Evolutionary conservation across 2,797 vertebrate species (phyloP).

Genomic region (Xenops minutus): DNA sequence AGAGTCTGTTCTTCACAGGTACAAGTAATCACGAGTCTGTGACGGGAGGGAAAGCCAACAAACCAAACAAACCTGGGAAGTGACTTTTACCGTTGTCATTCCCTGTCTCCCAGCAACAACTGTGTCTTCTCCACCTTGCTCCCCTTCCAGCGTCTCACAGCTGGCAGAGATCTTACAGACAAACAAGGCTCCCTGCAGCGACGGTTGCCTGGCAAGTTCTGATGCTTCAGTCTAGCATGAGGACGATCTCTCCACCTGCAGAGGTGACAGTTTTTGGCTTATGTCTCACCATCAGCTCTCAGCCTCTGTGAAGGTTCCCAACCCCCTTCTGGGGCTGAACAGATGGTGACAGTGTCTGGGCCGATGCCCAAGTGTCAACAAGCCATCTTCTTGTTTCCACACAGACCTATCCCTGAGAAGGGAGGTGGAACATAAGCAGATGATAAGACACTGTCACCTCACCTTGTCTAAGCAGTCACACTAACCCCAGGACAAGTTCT

Average conservation of each 20-base stretch:
- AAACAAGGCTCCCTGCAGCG: slow-evolving; percentile 4
- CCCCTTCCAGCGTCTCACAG: slow-evolving; percentile 15
- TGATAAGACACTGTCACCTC: not conserved
- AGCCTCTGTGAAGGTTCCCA: not conserved
- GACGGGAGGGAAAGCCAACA: not conserved
- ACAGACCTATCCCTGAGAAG: not conserved
- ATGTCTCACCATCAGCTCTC: not conserved
- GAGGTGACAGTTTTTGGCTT: not conserved
- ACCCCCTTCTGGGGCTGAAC: not conserved
- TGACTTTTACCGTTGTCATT: not conserved
- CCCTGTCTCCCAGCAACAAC: slow-evolving; percentile 52
- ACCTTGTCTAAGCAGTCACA: not conserved
- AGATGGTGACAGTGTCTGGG: not conserved
- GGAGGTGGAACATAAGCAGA: not conserved
- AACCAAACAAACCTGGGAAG: not conserved
- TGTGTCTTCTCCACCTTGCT: not conserved
- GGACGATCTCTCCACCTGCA: slow-evolving; percentile 4
- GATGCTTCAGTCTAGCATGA: not conserved
- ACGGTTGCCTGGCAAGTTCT: not conserved
- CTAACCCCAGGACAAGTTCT: not conserved
- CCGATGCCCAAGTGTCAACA: not conserved
- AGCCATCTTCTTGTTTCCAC: not conserved
- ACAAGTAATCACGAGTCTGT: not conserved
- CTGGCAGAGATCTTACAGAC: not conserved
- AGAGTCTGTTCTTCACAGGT: slow-evolving; percentile 53